phyloP scores from a whole-genome alignment of 2,888 invertebrate species.

The Thereva nobilitata region DNA sequence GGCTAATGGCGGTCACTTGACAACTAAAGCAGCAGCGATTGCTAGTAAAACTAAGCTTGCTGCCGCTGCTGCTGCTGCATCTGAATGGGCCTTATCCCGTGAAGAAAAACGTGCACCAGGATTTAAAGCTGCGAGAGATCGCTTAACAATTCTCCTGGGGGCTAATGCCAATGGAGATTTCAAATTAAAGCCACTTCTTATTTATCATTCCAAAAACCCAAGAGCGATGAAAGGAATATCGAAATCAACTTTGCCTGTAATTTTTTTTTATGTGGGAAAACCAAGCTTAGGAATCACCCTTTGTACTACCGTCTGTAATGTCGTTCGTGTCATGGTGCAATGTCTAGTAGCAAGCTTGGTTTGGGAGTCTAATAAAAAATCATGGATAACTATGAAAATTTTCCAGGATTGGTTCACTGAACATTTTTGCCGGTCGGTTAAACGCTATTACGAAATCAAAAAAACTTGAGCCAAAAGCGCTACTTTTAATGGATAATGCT shows the following conservation, averaged over 20 bases:
- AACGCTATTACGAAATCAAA: constrained; percentile 36
- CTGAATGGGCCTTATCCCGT: no score
- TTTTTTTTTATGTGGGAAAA: no score
- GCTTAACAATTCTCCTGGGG: constrained; percentile 15
- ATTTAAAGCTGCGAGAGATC: not conserved
- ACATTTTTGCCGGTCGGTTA: constrained; percentile 42
- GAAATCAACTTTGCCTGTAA: constrained; percentile 38
- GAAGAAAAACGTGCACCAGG: not conserved
- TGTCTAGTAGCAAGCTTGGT: no score
- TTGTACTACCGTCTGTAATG: no score
- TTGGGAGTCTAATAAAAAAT: constrained; percentile 44
- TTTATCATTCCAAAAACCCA: constrained; percentile 45
- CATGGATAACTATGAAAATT: constrained; percentile 42
- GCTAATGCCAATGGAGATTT: constrained; percentile 20
- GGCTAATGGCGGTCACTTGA: no score
- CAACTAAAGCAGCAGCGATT: no score
- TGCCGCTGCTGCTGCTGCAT: no score
- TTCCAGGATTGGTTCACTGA: constrained; percentile 45
- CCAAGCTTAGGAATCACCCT: no score
- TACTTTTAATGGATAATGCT: constrained; percentile 41
- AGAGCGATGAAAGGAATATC: constrained; percentile 42
- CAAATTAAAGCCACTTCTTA: no score
- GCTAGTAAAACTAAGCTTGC: no score
- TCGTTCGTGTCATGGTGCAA: no score
- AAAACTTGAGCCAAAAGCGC: constrained; percentile 22